These are phyloP conservation scores for Scaptomyza montana DNA, from an alignment of 1,140 invertebrate genomes.

Conservation along the genomic window DNA sequence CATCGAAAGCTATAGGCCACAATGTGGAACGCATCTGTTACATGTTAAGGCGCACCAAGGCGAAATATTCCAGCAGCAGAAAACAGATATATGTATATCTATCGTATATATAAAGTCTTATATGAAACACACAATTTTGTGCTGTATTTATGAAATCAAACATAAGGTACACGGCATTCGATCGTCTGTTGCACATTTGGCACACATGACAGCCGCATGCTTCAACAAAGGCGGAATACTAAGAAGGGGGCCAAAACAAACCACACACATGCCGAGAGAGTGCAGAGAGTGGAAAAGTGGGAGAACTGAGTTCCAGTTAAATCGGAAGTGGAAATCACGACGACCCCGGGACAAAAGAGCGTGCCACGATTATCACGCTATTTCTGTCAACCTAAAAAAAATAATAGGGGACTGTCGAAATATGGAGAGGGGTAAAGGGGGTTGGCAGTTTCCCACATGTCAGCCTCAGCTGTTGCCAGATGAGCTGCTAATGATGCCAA, in stretches of 20 bases:
- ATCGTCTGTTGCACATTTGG: constrained; percentile 77
- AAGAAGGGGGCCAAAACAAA: background rate
- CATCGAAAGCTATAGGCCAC: constrained; percentile 46
- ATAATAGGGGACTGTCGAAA: background rate
- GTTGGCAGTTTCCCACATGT: constrained; percentile 55
- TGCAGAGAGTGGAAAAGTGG: background rate
- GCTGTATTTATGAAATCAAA: constrained; percentile 77
- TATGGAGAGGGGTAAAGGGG: background rate
- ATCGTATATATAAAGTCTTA: constrained; percentile 11
- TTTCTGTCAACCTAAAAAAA: constrained; percentile 60
- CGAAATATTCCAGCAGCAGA: constrained; percentile 53
- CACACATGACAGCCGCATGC: constrained; percentile 80
- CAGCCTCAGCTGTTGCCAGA: constrained; percentile 40
- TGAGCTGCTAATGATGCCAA: constrained; percentile 79
- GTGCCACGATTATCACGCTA: constrained; percentile 79
- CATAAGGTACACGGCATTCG: constrained; percentile 67
- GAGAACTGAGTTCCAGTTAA: constrained; percentile 67
- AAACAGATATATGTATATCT: constrained; percentile 29
- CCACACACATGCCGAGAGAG: too few relatives aligned
- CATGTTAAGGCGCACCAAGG: constrained; percentile 67
- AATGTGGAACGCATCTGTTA: constrained; percentile 80
- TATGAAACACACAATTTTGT: constrained; percentile 10
- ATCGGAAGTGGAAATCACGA: constrained; percentile 78
- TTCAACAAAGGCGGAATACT: constrained; percentile 39
- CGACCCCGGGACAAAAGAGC: constrained; percentile 42